Evolutionary conservation across 2,888 invertebrate genomes (phyloP).

Genomic region (Stomorhina lunata): DNA sequence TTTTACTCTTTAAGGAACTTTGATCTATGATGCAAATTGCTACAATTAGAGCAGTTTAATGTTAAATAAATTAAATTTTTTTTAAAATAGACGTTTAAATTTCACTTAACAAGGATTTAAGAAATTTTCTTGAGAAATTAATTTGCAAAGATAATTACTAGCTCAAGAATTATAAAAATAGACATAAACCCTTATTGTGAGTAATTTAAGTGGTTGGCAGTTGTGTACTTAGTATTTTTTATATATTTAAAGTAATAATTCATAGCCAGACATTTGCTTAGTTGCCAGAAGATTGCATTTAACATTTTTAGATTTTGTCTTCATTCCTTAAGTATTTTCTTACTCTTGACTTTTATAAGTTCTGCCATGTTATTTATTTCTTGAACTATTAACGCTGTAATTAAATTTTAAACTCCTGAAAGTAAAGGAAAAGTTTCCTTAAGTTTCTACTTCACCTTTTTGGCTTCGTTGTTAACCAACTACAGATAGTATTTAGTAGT

Average conservation of each 20-base stretch:
- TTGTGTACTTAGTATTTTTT: too few relatives aligned
- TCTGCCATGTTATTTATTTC: neutral
- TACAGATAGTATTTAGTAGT: too few relatives aligned
- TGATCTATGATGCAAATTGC: neutral
- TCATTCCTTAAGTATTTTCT: too few relatives aligned
- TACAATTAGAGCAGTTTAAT: neutral
- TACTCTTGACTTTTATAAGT: too few relatives aligned
- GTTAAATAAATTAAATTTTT: neutral
- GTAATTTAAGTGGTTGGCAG: neutral
- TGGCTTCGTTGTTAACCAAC: too few relatives aligned
- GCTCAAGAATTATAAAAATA: neutral
- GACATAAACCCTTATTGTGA: neutral
- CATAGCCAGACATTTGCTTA: neutral
- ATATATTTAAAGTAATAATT: neutral
- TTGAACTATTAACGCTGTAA: neutral
- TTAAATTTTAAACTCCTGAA: neutral
- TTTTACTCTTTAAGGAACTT: neutral
- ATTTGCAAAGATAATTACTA: neutral
- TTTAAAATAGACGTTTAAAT: neutral
- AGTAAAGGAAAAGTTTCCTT: neutral
- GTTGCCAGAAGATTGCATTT: neutral
- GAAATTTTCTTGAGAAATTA: neutral
- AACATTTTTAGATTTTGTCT: too few relatives aligned
- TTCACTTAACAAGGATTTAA: neutral
- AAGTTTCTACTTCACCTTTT: too few relatives aligned